Evolutionary conservation across 2,888 invertebrate genomes (phyloP).

Genomic region (Pristionchus entomophagus): DNA sequence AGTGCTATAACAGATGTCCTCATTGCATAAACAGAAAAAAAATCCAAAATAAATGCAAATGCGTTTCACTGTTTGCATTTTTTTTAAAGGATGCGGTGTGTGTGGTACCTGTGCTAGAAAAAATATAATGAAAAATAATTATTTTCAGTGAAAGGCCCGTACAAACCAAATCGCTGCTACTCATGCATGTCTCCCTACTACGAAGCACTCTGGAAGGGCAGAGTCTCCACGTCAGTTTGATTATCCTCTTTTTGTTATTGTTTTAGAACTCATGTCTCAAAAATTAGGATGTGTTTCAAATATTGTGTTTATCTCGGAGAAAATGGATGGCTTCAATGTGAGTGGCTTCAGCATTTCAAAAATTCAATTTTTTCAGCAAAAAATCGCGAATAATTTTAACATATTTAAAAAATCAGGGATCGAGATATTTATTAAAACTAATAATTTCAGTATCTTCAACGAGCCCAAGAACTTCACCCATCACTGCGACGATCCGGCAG

Average conservation of each 20-base stretch:
- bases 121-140: no score
- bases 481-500: slow-evolving; percentile 70
- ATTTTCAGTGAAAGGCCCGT: slow-evolving; percentile 44
- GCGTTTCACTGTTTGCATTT: background rate
- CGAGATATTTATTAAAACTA: no score
- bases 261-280: no score
- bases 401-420: no score
- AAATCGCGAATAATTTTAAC: no score
- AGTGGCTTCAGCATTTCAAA: no score
- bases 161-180: slow-evolving; percentile 67
- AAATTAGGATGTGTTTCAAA: background rate
- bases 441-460: slow-evolving; percentile 66
- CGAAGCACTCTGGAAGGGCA: slow-evolving; percentile 66
- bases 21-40: no score
- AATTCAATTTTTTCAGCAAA: no score
- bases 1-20: no score
- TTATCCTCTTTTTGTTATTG: background rate
- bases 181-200: slow-evolving; percentile 73
- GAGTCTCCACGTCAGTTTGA: slow-evolving; percentile 48
- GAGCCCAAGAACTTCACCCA: slow-evolving; percentile 72
- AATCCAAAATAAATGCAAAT: no score
- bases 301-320: background rate
- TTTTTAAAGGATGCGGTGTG: background rate
- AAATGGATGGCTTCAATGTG: no score
- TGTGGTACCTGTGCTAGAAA: no score